Evolutionary conservation across 2,113 vertebrate genomes (phyloP).

Genomic region (Mellivora capensis): DNA sequence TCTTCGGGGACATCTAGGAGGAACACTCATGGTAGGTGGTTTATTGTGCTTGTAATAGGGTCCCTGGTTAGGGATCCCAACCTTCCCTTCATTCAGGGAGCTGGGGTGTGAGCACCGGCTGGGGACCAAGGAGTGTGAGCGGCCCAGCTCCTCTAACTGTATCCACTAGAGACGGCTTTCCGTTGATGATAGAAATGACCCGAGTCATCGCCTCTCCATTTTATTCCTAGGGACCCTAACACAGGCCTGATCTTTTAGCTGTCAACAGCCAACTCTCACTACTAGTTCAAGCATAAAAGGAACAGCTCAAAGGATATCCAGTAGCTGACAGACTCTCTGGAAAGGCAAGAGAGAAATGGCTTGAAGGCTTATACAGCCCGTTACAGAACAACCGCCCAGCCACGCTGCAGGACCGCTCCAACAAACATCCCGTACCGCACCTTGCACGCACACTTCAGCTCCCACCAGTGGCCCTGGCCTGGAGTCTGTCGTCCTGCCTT

Average conservation of each 20-base stretch:
- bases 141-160: neutral
- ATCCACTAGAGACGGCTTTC: neutral
- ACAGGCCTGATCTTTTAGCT: neutral
- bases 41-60: neutral
- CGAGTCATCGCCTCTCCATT: neutral
- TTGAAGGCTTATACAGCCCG: neutral
- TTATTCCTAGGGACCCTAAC: neutral
- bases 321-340: neutral
- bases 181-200: neutral
- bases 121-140: neutral
- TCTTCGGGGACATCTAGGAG: neutral
- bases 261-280: neutral
- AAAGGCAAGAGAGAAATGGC: neutral
- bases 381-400: neutral
- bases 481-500: neutral
- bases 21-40: neutral
- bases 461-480: neutral
- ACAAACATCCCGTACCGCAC: neutral
- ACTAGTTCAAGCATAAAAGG: neutral
- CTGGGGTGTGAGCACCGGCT: neutral
- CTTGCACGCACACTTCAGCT: neutral
- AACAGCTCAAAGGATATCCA: neutral
- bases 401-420: neutral
- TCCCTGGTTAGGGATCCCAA: neutral
- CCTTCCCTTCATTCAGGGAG: neutral